These are phyloP conservation scores for Achroia grisella DNA, from an alignment of 1,140 invertebrate species.

Conservation along the genomic window DNA sequence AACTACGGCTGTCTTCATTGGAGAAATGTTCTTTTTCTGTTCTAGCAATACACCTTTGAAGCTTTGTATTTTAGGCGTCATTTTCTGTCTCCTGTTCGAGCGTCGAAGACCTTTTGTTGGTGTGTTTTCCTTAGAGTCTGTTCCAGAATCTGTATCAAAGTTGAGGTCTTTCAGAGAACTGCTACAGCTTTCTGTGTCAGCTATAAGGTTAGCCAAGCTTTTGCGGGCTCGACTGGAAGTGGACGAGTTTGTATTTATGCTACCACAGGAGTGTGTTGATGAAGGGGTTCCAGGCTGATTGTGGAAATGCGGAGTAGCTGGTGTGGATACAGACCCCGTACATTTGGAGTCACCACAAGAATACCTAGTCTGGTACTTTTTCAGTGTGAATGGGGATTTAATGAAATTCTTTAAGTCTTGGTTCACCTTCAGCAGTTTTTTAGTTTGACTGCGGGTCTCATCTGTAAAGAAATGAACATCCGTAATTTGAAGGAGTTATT, in stretches of 20 bases:
- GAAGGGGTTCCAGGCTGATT: constrained; percentile 55
- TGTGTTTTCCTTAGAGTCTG: constrained; percentile 66
- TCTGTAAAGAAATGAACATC: constrained; percentile 23
- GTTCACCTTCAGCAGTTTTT: constrained; percentile 36
- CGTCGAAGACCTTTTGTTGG: constrained; percentile 42
- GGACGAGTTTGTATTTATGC: constrained; percentile 52
- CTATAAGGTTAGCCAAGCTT: constrained; percentile 57
- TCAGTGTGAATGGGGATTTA: constrained; percentile 62
- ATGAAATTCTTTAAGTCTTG: constrained; percentile 63
- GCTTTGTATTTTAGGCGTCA: constrained; percentile 46
- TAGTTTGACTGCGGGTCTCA: constrained; percentile 45
- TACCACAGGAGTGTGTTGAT: constrained; percentile 56
- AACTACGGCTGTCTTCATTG: constrained; percentile 47
- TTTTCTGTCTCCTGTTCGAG: constrained; percentile 31
- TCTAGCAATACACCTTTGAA: constrained; percentile 57
- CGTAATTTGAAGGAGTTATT: too few relatives aligned
- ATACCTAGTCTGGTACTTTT: constrained; percentile 55
- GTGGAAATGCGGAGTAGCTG: constrained; percentile 50
- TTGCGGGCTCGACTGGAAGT: constrained; percentile 55
- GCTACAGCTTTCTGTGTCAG: constrained; percentile 68
- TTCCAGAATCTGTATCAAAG: constrained; percentile 61
- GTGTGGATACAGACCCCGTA: constrained; percentile 48
- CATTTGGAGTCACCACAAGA: constrained; percentile 39
- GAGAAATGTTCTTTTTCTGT: constrained; percentile 53
- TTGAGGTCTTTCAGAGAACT: constrained; percentile 68